A percentile compares a stretch with the other conserved stretches of the same genome.
Evolutionary conservation across 2,888 invertebrate species (phyloP).

Genomic region (Notodonta ziczac): DNA sequence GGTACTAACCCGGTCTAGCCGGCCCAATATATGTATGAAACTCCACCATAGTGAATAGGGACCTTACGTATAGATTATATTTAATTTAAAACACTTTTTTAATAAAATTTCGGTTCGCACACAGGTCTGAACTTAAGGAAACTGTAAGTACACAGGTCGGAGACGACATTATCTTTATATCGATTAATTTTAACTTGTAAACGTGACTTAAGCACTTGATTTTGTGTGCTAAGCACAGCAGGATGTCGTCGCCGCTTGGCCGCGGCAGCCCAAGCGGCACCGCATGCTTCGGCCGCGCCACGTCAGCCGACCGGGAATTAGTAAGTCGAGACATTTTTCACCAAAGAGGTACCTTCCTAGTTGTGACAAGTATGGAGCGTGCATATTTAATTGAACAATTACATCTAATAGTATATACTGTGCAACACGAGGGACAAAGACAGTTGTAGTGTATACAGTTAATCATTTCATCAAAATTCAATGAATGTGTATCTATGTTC

Average conservation of each 20-base stretch:
- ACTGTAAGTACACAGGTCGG: background rate
- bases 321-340: background rate
- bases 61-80: too few relatives aligned
- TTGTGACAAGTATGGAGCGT: too few relatives aligned
- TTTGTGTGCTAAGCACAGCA: background rate
- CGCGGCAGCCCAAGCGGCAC: background rate
- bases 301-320: background rate
- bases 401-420: too few relatives aligned
- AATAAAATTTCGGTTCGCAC: constrained; percentile 18
- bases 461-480: too few relatives aligned
- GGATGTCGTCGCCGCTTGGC: background rate
- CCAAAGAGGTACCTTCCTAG: too few relatives aligned
- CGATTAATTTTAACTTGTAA: background rate
- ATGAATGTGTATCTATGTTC: too few relatives aligned
- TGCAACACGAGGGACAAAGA: too few relatives aligned
- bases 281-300: background rate
- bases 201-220: background rate
- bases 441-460: too few relatives aligned
- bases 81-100: too few relatives aligned
- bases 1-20: too few relatives aligned
- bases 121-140: constrained; percentile 48
- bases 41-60: too few relatives aligned
- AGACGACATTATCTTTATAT: background rate
- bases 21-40: background rate
- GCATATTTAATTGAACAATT: too few relatives aligned